Conservation (phyloP, 2,797 vertebrate species). For the Chrysocyon brachyurus region DNA sequence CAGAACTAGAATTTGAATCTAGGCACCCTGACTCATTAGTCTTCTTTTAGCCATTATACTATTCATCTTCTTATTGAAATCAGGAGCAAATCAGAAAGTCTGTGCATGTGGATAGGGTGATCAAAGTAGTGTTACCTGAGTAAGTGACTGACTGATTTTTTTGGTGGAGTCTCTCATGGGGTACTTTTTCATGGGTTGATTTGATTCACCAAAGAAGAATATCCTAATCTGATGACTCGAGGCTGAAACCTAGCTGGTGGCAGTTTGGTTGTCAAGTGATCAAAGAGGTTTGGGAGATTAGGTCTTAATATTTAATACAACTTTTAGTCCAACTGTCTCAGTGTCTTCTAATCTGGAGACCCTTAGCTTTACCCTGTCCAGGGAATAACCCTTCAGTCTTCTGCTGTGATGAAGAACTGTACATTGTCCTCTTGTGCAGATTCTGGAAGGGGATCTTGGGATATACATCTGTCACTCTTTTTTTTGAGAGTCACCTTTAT, state of each 20-base stretch:
- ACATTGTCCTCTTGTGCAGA: not conserved
- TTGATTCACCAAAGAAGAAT: conserved; percentile 16
- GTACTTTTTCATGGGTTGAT: not conserved
- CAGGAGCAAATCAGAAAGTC: not conserved
- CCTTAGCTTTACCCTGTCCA: not conserved
- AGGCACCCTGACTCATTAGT: not conserved
- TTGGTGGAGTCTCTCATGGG: not conserved
- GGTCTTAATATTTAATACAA: not conserved
- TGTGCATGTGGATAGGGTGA: not conserved
- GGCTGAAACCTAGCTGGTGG: not conserved
- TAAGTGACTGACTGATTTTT: not conserved
- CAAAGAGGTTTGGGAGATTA: not conserved
- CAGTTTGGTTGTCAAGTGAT: not conserved
- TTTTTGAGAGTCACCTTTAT: not conserved
- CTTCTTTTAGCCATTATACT: not conserved
- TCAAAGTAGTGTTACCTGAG: not conserved
- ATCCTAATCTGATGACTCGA: not conserved
- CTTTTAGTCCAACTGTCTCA: not conserved
- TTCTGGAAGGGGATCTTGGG: not conserved
- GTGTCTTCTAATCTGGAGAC: not conserved
- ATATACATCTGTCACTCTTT: not conserved
- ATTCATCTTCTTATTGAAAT: not conserved
- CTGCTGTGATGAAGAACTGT: not conserved
- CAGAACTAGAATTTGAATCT: not conserved
- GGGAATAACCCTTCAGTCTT: not conserved